Base-by-base conservation (phyloP, 2,888 invertebrate species). In the Sphinx pinastri region DNA sequence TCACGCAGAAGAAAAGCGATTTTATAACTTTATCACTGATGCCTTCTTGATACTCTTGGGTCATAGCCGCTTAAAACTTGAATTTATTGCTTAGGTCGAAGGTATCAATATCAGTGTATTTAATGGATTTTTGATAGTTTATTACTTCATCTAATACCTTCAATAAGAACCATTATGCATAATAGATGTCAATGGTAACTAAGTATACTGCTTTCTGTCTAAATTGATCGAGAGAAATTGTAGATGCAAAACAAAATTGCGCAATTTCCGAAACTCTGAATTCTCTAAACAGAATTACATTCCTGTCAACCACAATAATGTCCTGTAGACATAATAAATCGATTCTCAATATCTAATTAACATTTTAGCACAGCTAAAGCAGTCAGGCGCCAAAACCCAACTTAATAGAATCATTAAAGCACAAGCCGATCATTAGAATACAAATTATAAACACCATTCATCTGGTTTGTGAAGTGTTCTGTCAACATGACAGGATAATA, bases 11-110 rank as follows among this genome's bases (percentile, higher is more conserved):
- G 81, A 75, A 83, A 85, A 91, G 83, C 92, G 91, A 90, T 93
- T 93, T 93, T 93, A 92, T 92, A 91, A 90, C 92, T 93, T 92
- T 91, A 92, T 92, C 90, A 87, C 86, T 80, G 38, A 70, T 57
- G 52, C 57, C 57, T 55, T 7, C 38, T 25, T 69, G 13, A 63
- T 69, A 52, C 60, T 55, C 55, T 55, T 38, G 47, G 68, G 68
- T 74, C 60, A 66, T 38, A 68, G 67, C 55, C 68, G 57, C 63
- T 67, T 74, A 67, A 63, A 67, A 57, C 63, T 45, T 55, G 16
- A 55, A 31, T 45, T 68, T 60, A 38, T 72, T 72, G 68, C 67
- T 67, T 68, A 47, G 25, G 52, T 14, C 14, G 19, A 19, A 55
- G 19, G 0, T 19, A 55, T 5, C n/a, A 11, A 55, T 11, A 19